Conservation (phyloP, 2,797 vertebrate species). For the Macropodus opercularis region DNA sequence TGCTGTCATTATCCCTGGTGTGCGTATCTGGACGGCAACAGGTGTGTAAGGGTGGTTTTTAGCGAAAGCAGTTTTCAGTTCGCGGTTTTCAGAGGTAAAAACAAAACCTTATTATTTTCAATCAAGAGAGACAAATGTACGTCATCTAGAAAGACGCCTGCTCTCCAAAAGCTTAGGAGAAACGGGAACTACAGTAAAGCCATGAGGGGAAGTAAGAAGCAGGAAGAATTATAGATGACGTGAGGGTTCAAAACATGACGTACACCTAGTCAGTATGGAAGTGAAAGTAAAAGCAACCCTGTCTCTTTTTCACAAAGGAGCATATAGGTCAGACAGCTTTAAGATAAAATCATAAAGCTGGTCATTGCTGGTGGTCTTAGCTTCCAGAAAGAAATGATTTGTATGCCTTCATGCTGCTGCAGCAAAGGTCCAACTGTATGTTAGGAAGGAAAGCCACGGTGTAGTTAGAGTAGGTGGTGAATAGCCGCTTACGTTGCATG, state of each 20-base stretch:
- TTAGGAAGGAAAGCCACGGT: too few species aligned
- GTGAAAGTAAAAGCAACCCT: neutral
- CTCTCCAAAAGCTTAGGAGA: constrained; percentile 14
- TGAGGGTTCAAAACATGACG: neutral
- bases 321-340: too few species aligned
- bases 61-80: neutral
- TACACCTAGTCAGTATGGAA: neutral
- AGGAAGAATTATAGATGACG: constrained; percentile 4
- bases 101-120: constrained; percentile 12
- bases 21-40: neutral
- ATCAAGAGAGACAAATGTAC: constrained; percentile 6
- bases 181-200: constrained; percentile 35
- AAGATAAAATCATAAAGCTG: too few species aligned
- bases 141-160: constrained; percentile 21
- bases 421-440: neutral
- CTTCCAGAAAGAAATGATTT: neutral
- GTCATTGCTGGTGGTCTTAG: neutral
- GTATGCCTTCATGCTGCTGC: neutral
- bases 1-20: too few species aligned
- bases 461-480: too few species aligned
- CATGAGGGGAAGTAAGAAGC: constrained; percentile 25
- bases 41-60: neutral
- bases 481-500: neutral
- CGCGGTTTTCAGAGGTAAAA: neutral
- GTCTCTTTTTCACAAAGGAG: neutral